Conservation (phyloP, 2,797 vertebrate species). For the Lagocephalus sceleratus region DNA sequence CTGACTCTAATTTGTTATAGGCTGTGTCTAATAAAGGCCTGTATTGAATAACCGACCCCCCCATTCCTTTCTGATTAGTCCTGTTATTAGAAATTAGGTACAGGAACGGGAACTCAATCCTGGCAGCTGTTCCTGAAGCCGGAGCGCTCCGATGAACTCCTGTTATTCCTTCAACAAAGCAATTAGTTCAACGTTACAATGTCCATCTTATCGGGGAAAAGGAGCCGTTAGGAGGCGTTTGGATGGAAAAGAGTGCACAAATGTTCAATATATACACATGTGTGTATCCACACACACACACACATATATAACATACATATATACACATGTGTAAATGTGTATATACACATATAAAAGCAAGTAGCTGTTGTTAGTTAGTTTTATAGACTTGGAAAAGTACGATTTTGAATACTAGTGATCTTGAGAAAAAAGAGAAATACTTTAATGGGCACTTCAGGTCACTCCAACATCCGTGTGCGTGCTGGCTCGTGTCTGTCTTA, state of each 20-base stretch:
- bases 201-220: no score
- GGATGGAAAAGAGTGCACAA: no score
- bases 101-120: constrained; percentile 52
- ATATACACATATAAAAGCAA: background rate
- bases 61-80: constrained; percentile 61
- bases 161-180: constrained; percentile 53
- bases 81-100: constrained; percentile 62
- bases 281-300: background rate
- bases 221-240: no score
- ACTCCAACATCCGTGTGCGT: constrained; percentile 32
- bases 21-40: constrained; percentile 29
- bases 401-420: constrained; percentile 7
- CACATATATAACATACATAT: background rate
- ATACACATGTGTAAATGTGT: background rate
- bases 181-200: constrained; percentile 23
- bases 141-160: constrained; percentile 60
- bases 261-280: background rate
- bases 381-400: constrained; percentile 7
- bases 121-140: constrained; percentile 56
- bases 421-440: constrained; percentile 26
- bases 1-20: constrained; percentile 10
- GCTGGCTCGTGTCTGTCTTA: constrained; percentile 27
- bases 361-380: no score
- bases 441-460: constrained; percentile 51
- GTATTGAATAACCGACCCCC: constrained; percentile 34